Conservation (phyloP, 64 coral and sea anemone species). For the Stichodactyla helianthus region DNA sequence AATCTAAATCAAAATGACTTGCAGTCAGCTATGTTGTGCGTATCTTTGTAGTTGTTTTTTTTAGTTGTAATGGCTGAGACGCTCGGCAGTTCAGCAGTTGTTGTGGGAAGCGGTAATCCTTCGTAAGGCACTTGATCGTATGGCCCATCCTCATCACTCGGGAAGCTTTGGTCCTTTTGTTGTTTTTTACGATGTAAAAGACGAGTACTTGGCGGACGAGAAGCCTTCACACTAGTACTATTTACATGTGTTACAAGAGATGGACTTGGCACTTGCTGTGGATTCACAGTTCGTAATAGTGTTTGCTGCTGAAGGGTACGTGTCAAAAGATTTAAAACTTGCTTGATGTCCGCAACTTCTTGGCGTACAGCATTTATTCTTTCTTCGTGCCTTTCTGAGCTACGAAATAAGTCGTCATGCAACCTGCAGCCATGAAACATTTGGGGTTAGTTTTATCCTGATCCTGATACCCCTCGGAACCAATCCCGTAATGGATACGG, state of each 20-base stretch:
- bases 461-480: too few species aligned
- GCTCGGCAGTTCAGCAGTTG: conserved; percentile 24
- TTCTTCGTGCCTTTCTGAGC: background rate
- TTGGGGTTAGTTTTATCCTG: too few species aligned
- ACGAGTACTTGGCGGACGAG: background rate
- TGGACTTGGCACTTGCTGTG: background rate
- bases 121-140: conserved; percentile 49
- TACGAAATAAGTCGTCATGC: background rate
- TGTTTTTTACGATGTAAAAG: conserved; percentile 57
- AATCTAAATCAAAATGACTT: too few species aligned
- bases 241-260: conserved; percentile 12
- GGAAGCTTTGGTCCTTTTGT: conserved; percentile 23
- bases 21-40: too few species aligned
- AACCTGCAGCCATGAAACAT: background rate
- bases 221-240: background rate
- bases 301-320: background rate
- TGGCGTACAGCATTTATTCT: background rate
- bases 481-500: too few species aligned
- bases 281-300: background rate
- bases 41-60: background rate
- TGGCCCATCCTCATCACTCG: conserved; percentile 36
- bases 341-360: background rate
- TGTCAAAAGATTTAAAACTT: background rate
- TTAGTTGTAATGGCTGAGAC: conserved; percentile 37
- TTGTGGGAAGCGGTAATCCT: conserved; percentile 37